Evolutionary conservation across 2,797 vertebrate species (phyloP), one percentile per base, ranked within the genome.

Genomic region (Sebastes steindachneri): DNA sequence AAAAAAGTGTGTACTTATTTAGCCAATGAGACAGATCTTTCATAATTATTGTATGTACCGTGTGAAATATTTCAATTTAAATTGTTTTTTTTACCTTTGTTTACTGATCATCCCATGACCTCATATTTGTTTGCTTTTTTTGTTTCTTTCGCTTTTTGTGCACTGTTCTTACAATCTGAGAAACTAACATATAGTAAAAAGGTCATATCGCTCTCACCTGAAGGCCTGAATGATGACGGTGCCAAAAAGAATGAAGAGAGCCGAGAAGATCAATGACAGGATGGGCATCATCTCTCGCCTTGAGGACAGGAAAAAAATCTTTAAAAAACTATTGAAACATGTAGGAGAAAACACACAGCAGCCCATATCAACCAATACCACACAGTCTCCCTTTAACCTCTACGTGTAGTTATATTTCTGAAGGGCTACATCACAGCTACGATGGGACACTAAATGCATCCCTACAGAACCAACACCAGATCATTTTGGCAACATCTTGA

Each of bases 231-330:
- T 96, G 15, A 99, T 97, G 78, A 99, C 97, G 0, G 98, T 98
- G 85, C 98, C 98, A 10, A 99, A 99, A 74, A 99, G 96, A 88
- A 99, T 98, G 94, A 99, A 99, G 80, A 99, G 96, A 0, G 96
- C 98, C 0, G 98, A 99, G 95, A 99, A 99, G 86, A 99, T 96
- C 90, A 99, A 90, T 5, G 98, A 99, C 65, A 99, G 93, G 31
- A 99, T 95, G 1, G 98, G 98, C 97, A 99, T 99, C 97, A 99
- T 97, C 89, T 99, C 98, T 84, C 97, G 93, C 98, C 98, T 99
- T 73, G 6, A 77, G 53, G 53, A 65, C 12, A 79, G 9, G 0
- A 45, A 78, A 51, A 69, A 17, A 29, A 0, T 0, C 6, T 3
- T 41, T 15, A 41, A 41, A 41, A 41, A 41, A 8, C 76, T 15